Percentiles rank a stretch among this genome's conserved stretches.
These are phyloP conservation scores for Archaeoteleia sp. DNA, from an alignment of 2,888 invertebrate species.

Conservation along the genomic window DNA sequence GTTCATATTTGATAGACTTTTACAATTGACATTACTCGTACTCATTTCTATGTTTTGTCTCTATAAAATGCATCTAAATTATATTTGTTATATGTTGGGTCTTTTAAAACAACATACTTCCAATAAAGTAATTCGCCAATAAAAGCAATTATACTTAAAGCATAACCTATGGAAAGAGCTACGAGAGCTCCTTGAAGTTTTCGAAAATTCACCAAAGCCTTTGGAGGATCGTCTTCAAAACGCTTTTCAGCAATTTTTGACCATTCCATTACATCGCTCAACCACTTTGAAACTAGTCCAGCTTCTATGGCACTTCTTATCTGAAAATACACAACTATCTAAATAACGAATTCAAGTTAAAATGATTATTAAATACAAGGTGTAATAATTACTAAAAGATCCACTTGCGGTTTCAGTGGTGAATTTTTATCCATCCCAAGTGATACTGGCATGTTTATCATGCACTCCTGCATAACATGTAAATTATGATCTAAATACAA, in stretches of 20 bases:
- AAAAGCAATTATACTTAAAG: constrained; percentile 78
- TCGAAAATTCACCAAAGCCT: constrained; percentile 85
- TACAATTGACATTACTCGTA: too few relatives aligned
- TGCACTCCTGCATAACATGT: constrained; percentile 89
- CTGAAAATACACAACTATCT: constrained; percentile 52
- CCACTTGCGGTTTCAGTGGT: constrained; percentile 82
- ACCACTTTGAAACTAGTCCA: constrained; percentile 87
- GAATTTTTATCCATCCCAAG: constrained; percentile 89
- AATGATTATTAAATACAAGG: constrained; percentile 6
- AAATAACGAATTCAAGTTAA: neutral
- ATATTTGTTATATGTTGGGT: constrained; percentile 85
- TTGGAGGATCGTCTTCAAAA: constrained; percentile 77
- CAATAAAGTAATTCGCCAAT: constrained; percentile 82
- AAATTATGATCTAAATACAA: constrained; percentile 76
- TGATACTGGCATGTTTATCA: constrained; percentile 87
- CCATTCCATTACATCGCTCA: constrained; percentile 83
- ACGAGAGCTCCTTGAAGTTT: constrained; percentile 87
- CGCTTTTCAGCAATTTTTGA: constrained; percentile 77
- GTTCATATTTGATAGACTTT: too few relatives aligned
- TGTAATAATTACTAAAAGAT: constrained; percentile 76
- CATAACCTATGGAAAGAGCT: constrained; percentile 83
- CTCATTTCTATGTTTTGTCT: constrained; percentile 26
- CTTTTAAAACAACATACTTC: constrained; percentile 79
- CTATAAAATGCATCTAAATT: constrained; percentile 77
- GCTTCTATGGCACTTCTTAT: constrained; percentile 83